Conservation (phyloP, 2,888 invertebrate species). For the Cosmorhoe ocellata region DNA sequence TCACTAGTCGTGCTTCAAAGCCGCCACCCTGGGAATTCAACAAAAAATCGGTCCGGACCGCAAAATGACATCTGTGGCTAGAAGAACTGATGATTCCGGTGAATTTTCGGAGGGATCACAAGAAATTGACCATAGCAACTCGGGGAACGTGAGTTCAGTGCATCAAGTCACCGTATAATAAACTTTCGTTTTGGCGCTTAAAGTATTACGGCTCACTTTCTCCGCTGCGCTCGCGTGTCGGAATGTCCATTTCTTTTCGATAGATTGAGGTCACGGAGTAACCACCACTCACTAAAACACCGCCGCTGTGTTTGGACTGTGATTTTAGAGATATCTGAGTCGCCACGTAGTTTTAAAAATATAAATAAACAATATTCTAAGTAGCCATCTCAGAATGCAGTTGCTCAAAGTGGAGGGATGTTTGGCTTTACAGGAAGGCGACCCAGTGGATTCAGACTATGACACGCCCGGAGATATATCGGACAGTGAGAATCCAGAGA, state of each 20-base stretch:
- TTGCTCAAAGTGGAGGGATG: conserved; percentile 68
- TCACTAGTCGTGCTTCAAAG: conserved; percentile 47
- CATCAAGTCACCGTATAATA: conserved; percentile 30
- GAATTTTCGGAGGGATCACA: conserved; percentile 78
- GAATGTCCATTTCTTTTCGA: conserved; percentile 78
- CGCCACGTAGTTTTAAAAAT: conserved; percentile 56
- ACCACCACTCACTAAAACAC: conserved; percentile 64
- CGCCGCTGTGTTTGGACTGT: conserved; percentile 58
- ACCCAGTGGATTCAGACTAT: conserved; percentile 71
- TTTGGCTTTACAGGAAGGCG: conserved; percentile 76
- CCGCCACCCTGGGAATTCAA: conserved; percentile 74
- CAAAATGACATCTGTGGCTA: conserved; percentile 75
- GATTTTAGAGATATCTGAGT: conserved; percentile 41
- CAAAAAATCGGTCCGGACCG: conserved; percentile 70
- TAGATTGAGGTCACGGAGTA: conserved; percentile 74
- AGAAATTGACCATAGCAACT: conserved; percentile 71
- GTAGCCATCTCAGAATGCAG: conserved; percentile 54
- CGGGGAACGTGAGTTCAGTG: conserved; percentile 70
- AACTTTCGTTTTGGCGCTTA: conserved; percentile 76
- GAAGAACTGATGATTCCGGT: conserved; percentile 73
- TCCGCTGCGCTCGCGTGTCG: conserved; percentile 72
- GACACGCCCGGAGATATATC: conserved; percentile 78
- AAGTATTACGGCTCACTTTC: conserved; percentile 74
- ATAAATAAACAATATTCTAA: conserved; percentile 24
- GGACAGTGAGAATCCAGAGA: conserved; percentile 87